phyloP scores from a whole-genome alignment of 2,113 vertebrate species.

The Dicaeum eximium region DNA sequence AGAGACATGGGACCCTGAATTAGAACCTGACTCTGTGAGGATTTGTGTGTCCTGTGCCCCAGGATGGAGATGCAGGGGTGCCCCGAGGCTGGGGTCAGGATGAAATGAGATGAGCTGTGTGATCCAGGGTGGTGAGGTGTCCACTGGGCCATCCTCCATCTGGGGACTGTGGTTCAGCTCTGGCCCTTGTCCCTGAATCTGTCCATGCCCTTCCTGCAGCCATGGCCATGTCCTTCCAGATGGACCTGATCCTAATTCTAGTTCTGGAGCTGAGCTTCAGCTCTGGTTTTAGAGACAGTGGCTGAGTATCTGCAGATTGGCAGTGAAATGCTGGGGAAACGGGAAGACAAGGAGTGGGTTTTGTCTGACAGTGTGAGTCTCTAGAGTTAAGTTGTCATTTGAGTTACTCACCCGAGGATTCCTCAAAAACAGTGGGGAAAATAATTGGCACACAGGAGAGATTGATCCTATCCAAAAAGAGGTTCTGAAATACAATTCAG shows the following conservation, averaged over 20 bases:
- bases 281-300: not conserved
- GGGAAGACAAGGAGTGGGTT: not conserved
- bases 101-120: not conserved
- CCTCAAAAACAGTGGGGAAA: not conserved
- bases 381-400: not conserved
- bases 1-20: not conserved
- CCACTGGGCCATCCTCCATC: not conserved
- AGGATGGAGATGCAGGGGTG: not conserved
- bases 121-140: not conserved
- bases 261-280: not conserved
- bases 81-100: rapidly evolving
- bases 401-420: not conserved
- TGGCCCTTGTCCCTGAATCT: rapidly evolving
- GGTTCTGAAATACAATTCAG: not conserved
- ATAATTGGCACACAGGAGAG: not conserved
- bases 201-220: not conserved
- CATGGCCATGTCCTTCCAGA: not conserved
- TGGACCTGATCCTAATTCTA: not conserved
- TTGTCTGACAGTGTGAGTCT: not conserved
- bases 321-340: not conserved
- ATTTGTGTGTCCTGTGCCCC: not conserved
- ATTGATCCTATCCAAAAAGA: not conserved
- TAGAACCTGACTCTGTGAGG: not conserved
- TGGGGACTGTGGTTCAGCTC: not conserved
- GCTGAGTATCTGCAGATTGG: not conserved